These are phyloP conservation scores for Amorpha juglandis DNA, from an alignment of 2,888 invertebrate genomes.

Conservation along the genomic window DNA sequence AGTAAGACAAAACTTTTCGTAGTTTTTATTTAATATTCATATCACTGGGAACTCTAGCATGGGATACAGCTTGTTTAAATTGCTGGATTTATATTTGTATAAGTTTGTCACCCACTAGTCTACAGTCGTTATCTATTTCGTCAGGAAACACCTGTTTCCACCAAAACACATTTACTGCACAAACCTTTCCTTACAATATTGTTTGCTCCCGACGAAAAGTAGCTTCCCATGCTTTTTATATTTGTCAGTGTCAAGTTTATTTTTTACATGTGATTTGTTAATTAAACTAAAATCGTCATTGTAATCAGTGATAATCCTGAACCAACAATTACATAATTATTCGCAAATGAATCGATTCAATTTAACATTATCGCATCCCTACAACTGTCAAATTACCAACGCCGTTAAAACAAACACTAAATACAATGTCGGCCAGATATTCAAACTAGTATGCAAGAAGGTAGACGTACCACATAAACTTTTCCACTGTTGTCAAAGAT, in stretches of 20 bases:
- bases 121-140: not conserved
- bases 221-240: not conserved
- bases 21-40: no score
- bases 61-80: no score
- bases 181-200: not conserved
- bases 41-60: no score
- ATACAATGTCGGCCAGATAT: not conserved
- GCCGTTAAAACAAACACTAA: not conserved
- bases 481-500: conserved; percentile 23
- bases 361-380: not conserved
- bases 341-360: not conserved
- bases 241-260: no score
- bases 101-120: not conserved
- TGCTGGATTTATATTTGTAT: not conserved
- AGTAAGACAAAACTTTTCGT: no score
- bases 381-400: not conserved
- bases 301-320: not conserved
- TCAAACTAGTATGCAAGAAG: not conserved
- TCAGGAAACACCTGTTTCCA: not conserved
- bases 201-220: not conserved
- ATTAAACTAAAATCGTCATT: not conserved
- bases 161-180: not conserved
- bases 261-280: no score
- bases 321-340: not conserved
- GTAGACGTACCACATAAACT: not conserved